phyloP scores from a whole-genome alignment of 2,888 invertebrate genomes.

The Cotesia congregata region DNA sequence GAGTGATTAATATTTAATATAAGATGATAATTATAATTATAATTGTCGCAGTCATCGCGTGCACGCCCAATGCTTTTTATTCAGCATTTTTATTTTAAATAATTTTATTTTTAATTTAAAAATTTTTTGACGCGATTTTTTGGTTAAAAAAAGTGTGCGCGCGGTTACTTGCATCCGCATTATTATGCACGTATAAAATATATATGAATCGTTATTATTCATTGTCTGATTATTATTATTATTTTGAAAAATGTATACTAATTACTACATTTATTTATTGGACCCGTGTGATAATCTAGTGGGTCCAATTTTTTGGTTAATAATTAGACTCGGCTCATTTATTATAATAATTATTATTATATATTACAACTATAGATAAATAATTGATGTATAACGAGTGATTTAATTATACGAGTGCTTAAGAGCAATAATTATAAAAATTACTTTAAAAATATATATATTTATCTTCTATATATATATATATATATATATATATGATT shows the following conservation, averaged over 20 bases:
- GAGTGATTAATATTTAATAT: too few relatives aligned
- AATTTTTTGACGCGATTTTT: not conserved
- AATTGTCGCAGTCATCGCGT: not conserved
- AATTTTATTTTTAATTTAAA: not conserved
- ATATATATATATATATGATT: slow-evolving; percentile 10
- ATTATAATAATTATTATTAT: slow-evolving; percentile 62
- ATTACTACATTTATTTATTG: slow-evolving; percentile 42
- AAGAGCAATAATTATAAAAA: not conserved
- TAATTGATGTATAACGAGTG: not conserved
- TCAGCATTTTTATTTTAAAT: not conserved
- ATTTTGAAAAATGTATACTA: slow-evolving; percentile 12
- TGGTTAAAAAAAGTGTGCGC: slow-evolving; percentile 42
- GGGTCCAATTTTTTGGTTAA: slow-evolving; percentile 55
- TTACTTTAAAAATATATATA: not conserved
- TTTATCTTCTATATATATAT: slow-evolving; percentile 4
- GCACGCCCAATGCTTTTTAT: slow-evolving; percentile 1
- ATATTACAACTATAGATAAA: slow-evolving; percentile 46
- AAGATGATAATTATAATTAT: too few relatives aligned
- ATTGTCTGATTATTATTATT: slow-evolving; percentile 36
- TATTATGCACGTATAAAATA: slow-evolving; percentile 36
- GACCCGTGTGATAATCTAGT: slow-evolving; percentile 69
- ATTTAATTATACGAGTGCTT: slow-evolving; percentile 5
- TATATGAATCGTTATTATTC: slow-evolving; percentile 44
- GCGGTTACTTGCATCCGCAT: slow-evolving; percentile 40
- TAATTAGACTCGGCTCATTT: slow-evolving; percentile 33